Conservation (phyloP, 2,797 vertebrate species). For the Decapterus maruadsi region DNA sequence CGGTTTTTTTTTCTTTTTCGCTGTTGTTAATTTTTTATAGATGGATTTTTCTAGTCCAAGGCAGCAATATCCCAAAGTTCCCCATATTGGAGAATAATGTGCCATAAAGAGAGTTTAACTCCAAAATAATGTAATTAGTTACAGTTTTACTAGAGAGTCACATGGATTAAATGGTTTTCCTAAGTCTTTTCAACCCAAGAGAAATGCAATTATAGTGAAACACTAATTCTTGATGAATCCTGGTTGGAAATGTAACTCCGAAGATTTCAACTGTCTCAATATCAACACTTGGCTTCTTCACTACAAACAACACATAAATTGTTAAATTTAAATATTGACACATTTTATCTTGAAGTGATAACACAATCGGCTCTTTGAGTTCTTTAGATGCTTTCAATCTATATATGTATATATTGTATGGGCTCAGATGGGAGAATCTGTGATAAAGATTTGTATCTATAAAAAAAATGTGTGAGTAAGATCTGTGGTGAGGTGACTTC, state of each 20-base stretch:
- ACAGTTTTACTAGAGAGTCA: constrained; percentile 7
- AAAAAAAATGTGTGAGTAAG: too few species aligned
- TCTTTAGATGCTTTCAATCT: too few species aligned
- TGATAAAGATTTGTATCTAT: too few species aligned
- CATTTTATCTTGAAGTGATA: too few species aligned
- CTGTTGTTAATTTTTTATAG: neutral
- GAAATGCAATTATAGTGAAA: neutral
- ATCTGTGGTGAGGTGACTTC: too few species aligned
- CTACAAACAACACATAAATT: neutral
- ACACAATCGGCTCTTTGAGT: too few species aligned
- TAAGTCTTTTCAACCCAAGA: neutral
- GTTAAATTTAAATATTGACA: too few species aligned
- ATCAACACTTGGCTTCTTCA: neutral
- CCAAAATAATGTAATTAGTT: constrained; percentile 1
- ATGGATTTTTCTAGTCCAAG: neutral
- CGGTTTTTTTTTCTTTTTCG: neutral
- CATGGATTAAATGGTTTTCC: neutral
- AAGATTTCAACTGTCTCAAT: neutral
- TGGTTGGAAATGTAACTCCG: constrained; percentile 1
- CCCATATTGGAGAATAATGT: neutral
- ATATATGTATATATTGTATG: too few species aligned
- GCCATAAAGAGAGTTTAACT: neutral
- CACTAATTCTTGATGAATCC: neutral
- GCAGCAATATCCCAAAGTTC: neutral
- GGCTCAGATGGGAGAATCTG: too few species aligned